Evolutionary conservation across 2,113 vertebrate species (phyloP).

Genomic region (Alouatta palliata): DNA sequence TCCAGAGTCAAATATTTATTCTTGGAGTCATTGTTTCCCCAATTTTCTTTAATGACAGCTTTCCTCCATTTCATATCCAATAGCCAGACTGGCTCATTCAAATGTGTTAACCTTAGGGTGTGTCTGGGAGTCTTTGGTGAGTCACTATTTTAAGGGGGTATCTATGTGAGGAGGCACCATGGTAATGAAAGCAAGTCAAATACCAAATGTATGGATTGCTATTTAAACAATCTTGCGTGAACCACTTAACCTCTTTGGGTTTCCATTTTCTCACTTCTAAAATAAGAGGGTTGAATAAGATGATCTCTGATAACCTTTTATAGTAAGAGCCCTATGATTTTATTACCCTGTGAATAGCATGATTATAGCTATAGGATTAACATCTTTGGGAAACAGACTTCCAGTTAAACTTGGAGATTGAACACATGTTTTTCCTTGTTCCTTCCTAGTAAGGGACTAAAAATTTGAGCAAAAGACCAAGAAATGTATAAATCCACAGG

Average conservation of each 20-base stretch:
- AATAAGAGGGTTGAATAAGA: not conserved
- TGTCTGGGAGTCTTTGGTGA: not conserved
- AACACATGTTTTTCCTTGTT: not conserved
- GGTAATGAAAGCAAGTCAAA: not conserved
- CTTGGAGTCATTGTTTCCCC: not conserved
- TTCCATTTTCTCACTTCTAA: constrained; percentile 13
- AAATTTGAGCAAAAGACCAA: not conserved
- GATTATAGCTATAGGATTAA: not conserved
- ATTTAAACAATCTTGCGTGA: constrained; percentile 33
- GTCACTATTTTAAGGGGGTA: not conserved
- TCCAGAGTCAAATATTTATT: constrained; percentile 7
- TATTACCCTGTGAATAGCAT: not conserved
- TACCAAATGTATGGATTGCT: not conserved
- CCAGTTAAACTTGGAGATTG: not conserved
- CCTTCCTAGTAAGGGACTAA: not conserved
- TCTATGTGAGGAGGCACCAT: not conserved
- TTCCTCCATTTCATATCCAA: not conserved
- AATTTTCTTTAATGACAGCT: not conserved
- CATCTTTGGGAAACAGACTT: constrained; percentile 32
- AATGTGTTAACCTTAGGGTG: not conserved
- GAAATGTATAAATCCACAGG: not conserved
- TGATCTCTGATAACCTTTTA: constrained; percentile 8
- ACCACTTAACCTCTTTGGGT: not conserved
- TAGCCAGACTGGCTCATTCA: not conserved
- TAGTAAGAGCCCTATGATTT: constrained; percentile 1